phyloP scores from a whole-genome alignment of 30 jellyfish, hydroid and myxozoan genomes.

The Mastigias papua region DNA sequence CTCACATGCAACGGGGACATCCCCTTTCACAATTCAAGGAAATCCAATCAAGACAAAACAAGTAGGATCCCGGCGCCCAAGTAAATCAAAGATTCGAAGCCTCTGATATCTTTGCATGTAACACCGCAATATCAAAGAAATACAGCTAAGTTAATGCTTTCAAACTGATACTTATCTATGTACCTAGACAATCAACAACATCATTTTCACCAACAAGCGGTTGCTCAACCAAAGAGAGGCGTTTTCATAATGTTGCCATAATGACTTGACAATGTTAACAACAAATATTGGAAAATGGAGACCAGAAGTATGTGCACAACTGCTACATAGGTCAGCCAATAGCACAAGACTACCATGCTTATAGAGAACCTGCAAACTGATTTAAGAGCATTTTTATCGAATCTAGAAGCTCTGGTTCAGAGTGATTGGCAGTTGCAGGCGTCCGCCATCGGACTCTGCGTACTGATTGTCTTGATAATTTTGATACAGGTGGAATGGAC shows the following conservation, averaged over 20 bases:
- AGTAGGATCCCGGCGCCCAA: background rate
- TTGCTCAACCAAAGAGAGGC: background rate
- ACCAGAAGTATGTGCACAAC: no score
- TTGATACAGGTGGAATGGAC: slow-evolving; percentile 57
- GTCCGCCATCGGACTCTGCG: slow-evolving; percentile 19
- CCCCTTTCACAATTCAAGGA: background rate
- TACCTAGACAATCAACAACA: background rate
- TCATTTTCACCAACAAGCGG: background rate
- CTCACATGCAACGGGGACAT: no score
- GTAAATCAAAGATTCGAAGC: background rate
- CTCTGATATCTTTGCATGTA: background rate
- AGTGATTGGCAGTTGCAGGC: slow-evolving; percentile 76
- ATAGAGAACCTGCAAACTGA: background rate
- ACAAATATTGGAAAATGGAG: background rate
- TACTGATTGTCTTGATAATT: slow-evolving; percentile 25
- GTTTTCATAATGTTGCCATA: background rate
- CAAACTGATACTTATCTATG: no score
- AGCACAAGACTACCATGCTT: background rate
- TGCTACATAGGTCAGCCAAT: no score
- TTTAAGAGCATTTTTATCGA: background rate
- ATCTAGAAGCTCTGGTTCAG: background rate
- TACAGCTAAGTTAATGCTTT: no score
- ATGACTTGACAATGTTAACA: background rate
- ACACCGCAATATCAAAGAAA: background rate
- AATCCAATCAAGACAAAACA: background rate